Evolutionary conservation across 2,113 vertebrate genomes (phyloP).

Genomic region (Poicephalus gulielmi): DNA sequence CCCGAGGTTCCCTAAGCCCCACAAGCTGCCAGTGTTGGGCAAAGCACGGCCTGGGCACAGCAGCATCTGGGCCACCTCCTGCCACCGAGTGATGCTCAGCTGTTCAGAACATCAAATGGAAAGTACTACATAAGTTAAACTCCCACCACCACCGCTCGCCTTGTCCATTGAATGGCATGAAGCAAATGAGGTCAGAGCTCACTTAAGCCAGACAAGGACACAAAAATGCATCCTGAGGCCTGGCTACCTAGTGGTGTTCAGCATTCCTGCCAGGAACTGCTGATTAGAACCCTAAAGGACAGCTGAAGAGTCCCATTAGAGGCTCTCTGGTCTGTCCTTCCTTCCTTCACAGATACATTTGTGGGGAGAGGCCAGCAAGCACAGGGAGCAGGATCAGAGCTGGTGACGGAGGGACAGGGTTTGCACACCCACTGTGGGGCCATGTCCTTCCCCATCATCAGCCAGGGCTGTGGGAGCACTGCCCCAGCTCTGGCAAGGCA

Average conservation of each 20-base stretch:
- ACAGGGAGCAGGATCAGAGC: neutral
- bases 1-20: fast-evolving
- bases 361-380: neutral
- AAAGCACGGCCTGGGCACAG: neutral
- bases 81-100: neutral
- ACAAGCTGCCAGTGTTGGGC: fast-evolving
- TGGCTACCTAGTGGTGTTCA: constrained; percentile 33
- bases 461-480: neutral
- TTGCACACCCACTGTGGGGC: fast-evolving
- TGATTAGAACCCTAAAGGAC: constrained; percentile 56
- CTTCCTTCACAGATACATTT: neutral
- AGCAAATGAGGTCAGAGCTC: constrained; percentile 68
- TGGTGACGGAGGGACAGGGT: neutral
- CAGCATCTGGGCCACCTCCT: neutral
- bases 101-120: constrained; percentile 37
- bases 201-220: constrained; percentile 66
- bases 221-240: neutral
- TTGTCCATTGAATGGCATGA: constrained; percentile 52
- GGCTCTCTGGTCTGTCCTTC: neutral
- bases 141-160: neutral
- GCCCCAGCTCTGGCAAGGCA: neutral
- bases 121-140: constrained; percentile 26
- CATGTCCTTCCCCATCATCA: fast-evolving
- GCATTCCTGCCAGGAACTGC: constrained; percentile 58
- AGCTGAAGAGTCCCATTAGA: constrained; percentile 33